Percentiles rank a stretch among this genome's conserved stretches.
Evolutionary conservation across 2,888 invertebrate species (phyloP).

Genomic region (Bombylius major): DNA sequence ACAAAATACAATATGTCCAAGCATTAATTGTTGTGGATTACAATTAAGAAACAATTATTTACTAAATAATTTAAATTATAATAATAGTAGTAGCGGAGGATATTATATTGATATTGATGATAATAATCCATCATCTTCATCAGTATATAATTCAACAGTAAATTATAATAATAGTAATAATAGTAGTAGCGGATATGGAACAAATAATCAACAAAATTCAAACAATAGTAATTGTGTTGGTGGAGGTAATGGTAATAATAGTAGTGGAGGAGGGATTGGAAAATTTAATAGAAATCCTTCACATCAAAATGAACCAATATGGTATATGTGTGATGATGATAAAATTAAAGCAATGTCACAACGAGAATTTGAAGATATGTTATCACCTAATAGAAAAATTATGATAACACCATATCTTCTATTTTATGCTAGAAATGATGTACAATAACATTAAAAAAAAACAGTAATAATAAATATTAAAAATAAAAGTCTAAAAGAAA

Average conservation of each 20-base stretch:
- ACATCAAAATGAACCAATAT: constrained; percentile 36
- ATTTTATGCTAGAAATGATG: constrained; percentile 60
- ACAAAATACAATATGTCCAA: constrained; percentile 38
- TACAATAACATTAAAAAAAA: constrained; percentile 20
- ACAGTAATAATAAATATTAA: too few species aligned
- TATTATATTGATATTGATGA: constrained; percentile 6
- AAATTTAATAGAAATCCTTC: background rate
- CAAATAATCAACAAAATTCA: background rate
- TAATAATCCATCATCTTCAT: background rate
- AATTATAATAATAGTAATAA: background rate
- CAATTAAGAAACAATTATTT: constrained; percentile 21
- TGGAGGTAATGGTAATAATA: background rate
- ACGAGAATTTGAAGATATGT: constrained; percentile 64
- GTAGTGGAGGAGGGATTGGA: background rate
- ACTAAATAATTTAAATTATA: constrained; percentile 7
- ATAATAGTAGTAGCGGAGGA: constrained; percentile 1
- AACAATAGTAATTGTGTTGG: too few species aligned
- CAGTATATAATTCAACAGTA: background rate
- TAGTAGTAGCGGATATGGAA: background rate
- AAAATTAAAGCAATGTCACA: constrained; percentile 65
- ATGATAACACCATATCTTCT: constrained; percentile 78
- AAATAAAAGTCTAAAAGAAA: too few species aligned
- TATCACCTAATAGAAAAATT: constrained; percentile 58
- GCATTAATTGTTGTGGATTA: constrained; percentile 47
- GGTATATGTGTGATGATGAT: constrained; percentile 85